Evolutionary conservation across 2,888 invertebrate genomes (phyloP).

Genomic region (Microctonus brassicae): DNA sequence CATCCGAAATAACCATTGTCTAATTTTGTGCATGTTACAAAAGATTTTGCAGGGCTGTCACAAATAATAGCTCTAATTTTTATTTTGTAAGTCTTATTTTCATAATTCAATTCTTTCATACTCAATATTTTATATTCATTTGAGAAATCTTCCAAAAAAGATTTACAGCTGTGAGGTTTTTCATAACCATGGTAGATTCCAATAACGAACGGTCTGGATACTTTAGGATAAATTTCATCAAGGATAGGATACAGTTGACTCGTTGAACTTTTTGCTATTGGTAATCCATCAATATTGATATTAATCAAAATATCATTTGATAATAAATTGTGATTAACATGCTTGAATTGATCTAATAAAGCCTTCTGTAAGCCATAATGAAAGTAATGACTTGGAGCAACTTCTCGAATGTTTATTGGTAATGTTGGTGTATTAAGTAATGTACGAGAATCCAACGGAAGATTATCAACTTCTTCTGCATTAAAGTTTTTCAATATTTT

Average conservation of each 20-base stretch:
- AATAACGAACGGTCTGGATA: conserved; percentile 12
- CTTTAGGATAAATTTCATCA: conserved; percentile 1
- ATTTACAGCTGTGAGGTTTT: neutral
- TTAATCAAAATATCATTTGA: neutral
- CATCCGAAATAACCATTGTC: too few species aligned
- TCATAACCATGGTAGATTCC: conserved; percentile 11
- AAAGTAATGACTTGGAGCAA: too few species aligned
- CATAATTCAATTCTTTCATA: neutral
- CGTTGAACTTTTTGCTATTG: conserved; percentile 19
- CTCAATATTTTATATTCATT: conserved; percentile 13
- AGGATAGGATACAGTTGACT: conserved; percentile 25
- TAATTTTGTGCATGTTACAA: too few species aligned
- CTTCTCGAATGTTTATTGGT: too few species aligned
- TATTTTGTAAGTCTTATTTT: neutral
- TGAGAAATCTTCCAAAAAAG: conserved; percentile 8
- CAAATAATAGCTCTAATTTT: conserved; percentile 10
- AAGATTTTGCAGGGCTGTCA: too few species aligned
- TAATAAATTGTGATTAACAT: neutral
- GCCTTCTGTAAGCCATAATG: conserved; percentile 16
- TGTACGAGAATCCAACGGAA: too few species aligned
- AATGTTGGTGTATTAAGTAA: too few species aligned
- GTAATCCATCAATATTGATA: conserved; percentile 22
- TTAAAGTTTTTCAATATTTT: too few species aligned
- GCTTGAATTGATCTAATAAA: conserved; percentile 16
- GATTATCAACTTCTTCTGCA: too few species aligned